Evolutionary conservation across 2,888 invertebrate species (phyloP).

Genomic region (Limnephilus rhombicus): DNA sequence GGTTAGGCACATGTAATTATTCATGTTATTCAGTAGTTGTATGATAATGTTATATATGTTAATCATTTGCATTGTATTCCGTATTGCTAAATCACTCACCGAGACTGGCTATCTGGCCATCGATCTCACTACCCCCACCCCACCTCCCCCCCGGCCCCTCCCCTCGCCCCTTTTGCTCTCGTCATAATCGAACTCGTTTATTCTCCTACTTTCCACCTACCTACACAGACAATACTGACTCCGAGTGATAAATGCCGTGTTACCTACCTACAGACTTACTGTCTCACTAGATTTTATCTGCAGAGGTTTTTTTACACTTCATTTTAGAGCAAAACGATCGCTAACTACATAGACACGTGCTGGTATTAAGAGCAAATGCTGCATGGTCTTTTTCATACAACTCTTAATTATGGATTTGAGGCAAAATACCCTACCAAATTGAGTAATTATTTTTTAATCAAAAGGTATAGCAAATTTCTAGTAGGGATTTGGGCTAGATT

Average conservation of each 20-base stretch:
- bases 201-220: not conserved
- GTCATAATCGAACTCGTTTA: constrained; percentile 18
- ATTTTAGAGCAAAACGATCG: not conserved
- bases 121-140: constrained; percentile 46
- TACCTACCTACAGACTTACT: not conserved
- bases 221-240: not conserved
- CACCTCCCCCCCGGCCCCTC: not conserved
- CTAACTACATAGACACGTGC: not conserved
- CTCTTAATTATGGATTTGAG: too few species aligned
- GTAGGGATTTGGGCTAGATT: too few species aligned
- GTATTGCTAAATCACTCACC: constrained; percentile 79
- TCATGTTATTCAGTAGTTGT: constrained; percentile 66
- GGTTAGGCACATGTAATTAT: constrained; percentile 59
- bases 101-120: constrained; percentile 61
- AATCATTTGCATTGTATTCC: constrained; percentile 82
- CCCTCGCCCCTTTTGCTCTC: not conserved
- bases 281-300: not conserved
- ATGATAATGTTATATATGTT: constrained; percentile 77
- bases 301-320: not conserved
- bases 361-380: not conserved
- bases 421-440: too few species aligned
- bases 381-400: too few species aligned
- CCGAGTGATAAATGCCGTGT: not conserved
- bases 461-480: too few species aligned
- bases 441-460: too few species aligned